A percentile compares a stretch with the other conserved stretches of the same genome.
Conservation (phyloP, 1,140 invertebrate species). For the Wiebesia pumilae region DNA sequence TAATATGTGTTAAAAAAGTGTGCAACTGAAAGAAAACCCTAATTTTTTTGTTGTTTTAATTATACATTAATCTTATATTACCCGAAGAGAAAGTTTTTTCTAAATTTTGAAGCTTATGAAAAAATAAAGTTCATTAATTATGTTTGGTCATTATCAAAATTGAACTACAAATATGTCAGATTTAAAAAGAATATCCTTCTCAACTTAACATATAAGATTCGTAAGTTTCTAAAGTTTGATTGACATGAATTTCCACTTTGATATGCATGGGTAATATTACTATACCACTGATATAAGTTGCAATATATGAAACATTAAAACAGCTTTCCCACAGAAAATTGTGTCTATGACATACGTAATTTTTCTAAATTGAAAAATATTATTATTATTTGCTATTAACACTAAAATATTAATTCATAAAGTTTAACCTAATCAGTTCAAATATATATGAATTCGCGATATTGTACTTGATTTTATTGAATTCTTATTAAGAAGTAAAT, state of each 20-base stretch:
- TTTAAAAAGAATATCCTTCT: constrained; percentile 26
- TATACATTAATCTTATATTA: not conserved
- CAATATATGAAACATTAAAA: constrained; percentile 28
- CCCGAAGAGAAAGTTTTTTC: no score
- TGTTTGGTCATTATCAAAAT: constrained; percentile 31
- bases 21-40: no score
- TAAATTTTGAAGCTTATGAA: not conserved
- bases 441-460: no score
- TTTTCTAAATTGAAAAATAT: no score
- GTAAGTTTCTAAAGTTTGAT: constrained; percentile 33
- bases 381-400: no score
- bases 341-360: constrained; percentile 21
- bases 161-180: constrained; percentile 36
- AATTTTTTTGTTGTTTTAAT: not conserved
- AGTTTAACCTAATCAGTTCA: no score
- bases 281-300: not conserved
- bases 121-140: constrained; percentile 29
- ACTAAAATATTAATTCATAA: no score
- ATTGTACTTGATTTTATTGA: no score
- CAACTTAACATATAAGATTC: constrained; percentile 7
- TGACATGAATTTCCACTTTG: constrained; percentile 39
- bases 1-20: no score
- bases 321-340: constrained; percentile 23
- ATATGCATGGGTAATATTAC: constrained; percentile 37
- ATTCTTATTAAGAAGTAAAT: no score